Evolutionary conservation across 35 echinoderm and acorn worm species (phyloP), one percentile per base, ranked within the genome.

Genomic region (Heliocidaris erythrogramma): DNA sequence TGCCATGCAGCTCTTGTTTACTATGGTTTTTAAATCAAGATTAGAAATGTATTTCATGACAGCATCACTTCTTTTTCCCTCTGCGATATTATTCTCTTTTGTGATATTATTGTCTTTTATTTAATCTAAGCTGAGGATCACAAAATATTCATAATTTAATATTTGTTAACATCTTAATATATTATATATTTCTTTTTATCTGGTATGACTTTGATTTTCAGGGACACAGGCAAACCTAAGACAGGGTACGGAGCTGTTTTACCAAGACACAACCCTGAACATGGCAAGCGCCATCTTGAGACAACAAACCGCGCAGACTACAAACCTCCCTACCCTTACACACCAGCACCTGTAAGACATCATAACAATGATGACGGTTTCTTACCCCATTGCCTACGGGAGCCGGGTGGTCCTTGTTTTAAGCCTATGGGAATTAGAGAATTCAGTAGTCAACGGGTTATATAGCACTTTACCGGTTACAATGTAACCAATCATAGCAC

Each of bases 231-330:
- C 30, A 95, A 96, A 87, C 98, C 98, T 21, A 97, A 97, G 94
- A 97, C 85, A 94, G 98, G 98, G 0, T 99, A 94, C 93, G 94
- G 96, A 94, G 88, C 98, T 31, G 98, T 99, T 32, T 86, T 99
- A 85, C 96, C 98, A 4, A 97, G 96, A 29, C 98, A 99, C 85
- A 95, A 99, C 85, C 96, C 98, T 59, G 96, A 97, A 86, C 98
- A 99, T 94, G 98, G 97, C 85, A 99, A 99, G 93, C 95, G 95
- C n/a, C 98, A 99, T 91, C 92, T 99, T 61, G 98, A 99, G 94
- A 99, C 98, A 18, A 99, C 98, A 16, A 96, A 99, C 85, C 95
- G 98, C 84, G 98, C 97, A 90, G 98, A 99, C 87, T 99, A 97
- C 78, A 99, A 97, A 94, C 96, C 98, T 17, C 98, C 98, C 49